Base-by-base conservation (phyloP, 1,140 invertebrate species). In the Nomia melanderi region DNA sequence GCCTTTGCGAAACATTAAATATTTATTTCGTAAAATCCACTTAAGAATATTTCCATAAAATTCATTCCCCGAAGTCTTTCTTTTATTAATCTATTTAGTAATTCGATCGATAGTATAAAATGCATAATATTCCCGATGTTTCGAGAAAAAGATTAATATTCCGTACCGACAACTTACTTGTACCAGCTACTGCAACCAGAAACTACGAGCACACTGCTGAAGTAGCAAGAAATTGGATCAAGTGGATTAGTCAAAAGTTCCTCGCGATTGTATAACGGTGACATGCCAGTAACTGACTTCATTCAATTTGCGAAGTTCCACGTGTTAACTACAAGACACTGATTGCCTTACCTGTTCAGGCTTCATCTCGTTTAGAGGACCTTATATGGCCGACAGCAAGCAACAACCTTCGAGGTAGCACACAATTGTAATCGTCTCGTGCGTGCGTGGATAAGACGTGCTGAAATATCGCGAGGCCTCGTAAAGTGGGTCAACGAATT, bases 401-500 rank as follows among this genome's bases (percentile, higher is more conserved):
- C 63, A 31, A 27, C 75, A 83, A 81, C 81, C 84, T 86, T 85
- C 77, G 33, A 31, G 57, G n/a, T 66, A 44, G 59, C 41, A 39
- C 56, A 7, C 44, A 71, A 56, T 71, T 71, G 54, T 66, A 41
- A 78, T 70, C 31, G 25, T 12, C n/a, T 23, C 12, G 29, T 41
- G 23, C 29, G 29, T 63, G 54, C 23, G 29, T 50, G 36, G 41
- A 71, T 66, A 64, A 72, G 25, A 8, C 62, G 36, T 53, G 23
- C 39, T 64, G 39, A 47, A 67, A 81, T 85, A 78, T 81, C 39
- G 29, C n/a, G 39, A 41, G 54, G 14, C 33, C 59, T 75, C 29
- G 56, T 23, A 36, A 85, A 84, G 54, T 85, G 44, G 82, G 83
- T 84, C 81, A 73, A 83, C 67, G 53, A 83, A 83, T 83, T 83